Conservation (phyloP, 2,797 vertebrate genomes). For the Austrolebias charrua region DNA sequence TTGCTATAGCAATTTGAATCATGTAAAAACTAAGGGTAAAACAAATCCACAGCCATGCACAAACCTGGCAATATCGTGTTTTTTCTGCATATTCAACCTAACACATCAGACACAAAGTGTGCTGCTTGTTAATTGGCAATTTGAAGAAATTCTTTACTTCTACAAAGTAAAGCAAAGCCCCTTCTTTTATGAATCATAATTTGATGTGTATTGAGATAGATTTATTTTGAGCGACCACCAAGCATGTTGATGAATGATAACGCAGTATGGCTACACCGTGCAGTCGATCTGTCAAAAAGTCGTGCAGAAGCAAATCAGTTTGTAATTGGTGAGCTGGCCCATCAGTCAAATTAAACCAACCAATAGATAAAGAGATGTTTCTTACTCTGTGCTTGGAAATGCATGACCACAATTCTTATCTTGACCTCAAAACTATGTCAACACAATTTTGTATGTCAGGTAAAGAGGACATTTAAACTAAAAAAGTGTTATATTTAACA, state of each 20-base stretch:
- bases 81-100: background rate
- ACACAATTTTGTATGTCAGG: background rate
- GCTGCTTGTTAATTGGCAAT: background rate
- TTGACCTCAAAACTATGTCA: background rate
- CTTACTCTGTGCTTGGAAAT: no score
- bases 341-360: background rate
- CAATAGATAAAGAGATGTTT: background rate
- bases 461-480: no score
- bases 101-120: background rate
- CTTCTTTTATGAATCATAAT: background rate
- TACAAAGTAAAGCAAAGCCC: background rate
- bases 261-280: background rate
- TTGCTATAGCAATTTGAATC: slow-evolving; percentile 36
- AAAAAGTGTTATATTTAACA: no score
- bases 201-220: background rate
- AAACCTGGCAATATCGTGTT: slow-evolving; percentile 5
- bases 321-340: background rate
- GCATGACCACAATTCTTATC: no score
- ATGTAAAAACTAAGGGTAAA: slow-evolving; percentile 15
- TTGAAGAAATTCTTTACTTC: background rate
- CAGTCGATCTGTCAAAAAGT: background rate
- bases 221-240: background rate
- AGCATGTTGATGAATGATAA: background rate
- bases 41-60: slow-evolving; percentile 17
- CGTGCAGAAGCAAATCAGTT: no score